Conservation (phyloP, 1,140 invertebrate species). For the Aphaenogaster rudis region DNA sequence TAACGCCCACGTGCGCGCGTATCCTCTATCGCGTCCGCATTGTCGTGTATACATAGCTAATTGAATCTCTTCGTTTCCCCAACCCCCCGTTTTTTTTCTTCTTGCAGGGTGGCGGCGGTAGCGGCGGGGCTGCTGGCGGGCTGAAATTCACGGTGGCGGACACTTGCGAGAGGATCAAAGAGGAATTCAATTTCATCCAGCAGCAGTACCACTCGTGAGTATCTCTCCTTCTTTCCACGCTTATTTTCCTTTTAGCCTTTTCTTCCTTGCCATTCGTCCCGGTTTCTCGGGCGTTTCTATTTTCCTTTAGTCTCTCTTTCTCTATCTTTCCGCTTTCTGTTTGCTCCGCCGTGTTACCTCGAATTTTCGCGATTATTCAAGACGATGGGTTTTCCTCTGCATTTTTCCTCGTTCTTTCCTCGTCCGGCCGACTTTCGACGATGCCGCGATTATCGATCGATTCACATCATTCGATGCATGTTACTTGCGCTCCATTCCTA, state of each 20-base stretch:
- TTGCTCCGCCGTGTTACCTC: constrained; percentile 55
- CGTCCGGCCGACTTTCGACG: neutral
- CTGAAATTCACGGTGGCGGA: constrained; percentile 98
- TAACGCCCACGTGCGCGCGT: constrained; percentile 33
- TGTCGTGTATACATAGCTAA: constrained; percentile 78
- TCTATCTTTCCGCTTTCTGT: constrained; percentile 57
- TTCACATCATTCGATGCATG: constrained; percentile 2
- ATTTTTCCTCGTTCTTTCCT: constrained; percentile 20
- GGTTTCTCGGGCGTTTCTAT: constrained; percentile 2
- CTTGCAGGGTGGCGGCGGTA: constrained; percentile 95
- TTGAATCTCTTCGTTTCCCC: constrained; percentile 72
- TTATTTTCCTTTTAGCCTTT: constrained; percentile 35
- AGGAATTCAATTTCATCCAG: constrained; percentile 99
- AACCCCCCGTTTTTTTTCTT: constrained; percentile 35
- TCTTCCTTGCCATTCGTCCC: neutral
- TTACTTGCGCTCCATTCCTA: neutral
- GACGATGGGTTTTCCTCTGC: constrained; percentile 72
- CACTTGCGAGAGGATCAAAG: constrained; percentile 99
- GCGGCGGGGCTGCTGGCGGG: constrained; percentile 91
- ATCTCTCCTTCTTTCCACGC: constrained; percentile 68
- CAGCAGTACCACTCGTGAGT: constrained; percentile 99
- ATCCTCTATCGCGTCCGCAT: constrained; percentile 47
- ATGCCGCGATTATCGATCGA: constrained; percentile 14
- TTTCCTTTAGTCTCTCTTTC: constrained; percentile 37
- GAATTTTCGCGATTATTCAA: constrained; percentile 79